Conservation (phyloP, 2,113 vertebrate species). For the Ictalurus furcatus region DNA sequence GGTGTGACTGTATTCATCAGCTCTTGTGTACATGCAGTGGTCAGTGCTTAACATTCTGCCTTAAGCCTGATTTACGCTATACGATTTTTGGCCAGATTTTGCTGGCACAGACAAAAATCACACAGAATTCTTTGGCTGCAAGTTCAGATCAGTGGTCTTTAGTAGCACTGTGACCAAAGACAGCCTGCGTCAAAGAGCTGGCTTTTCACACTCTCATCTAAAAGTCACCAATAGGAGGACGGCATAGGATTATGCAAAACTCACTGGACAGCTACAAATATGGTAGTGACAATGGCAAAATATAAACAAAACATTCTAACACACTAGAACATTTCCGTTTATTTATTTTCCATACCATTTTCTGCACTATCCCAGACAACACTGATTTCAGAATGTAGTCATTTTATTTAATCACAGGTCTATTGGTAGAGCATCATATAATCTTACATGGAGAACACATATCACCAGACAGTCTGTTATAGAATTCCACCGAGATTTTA, state of each 20-base stretch:
- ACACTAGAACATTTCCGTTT: background rate
- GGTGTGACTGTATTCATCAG: conserved; percentile 1
- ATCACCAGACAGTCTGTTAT: background rate
- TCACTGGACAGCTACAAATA: background rate
- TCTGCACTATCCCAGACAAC: background rate
- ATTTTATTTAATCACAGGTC: background rate
- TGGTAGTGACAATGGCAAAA: background rate
- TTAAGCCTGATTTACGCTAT: background rate
- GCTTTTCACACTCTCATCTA: background rate
- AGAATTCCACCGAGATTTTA: background rate
- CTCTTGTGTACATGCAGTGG: background rate
- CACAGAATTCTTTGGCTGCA: background rate
- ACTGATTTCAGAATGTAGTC: background rate
- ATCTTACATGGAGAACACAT: background rate
- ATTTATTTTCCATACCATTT: background rate
- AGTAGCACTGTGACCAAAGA: background rate
- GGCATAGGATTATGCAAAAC: background rate
- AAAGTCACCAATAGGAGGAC: background rate
- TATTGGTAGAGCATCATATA: background rate
- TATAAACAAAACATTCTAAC: background rate
- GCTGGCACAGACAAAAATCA: background rate
- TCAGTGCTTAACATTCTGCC: background rate
- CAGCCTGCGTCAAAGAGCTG: background rate
- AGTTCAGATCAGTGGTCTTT: background rate
- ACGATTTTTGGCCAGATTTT: background rate